Conservation (phyloP, 2,797 vertebrate species). For the Linurgus olivaceus region DNA sequence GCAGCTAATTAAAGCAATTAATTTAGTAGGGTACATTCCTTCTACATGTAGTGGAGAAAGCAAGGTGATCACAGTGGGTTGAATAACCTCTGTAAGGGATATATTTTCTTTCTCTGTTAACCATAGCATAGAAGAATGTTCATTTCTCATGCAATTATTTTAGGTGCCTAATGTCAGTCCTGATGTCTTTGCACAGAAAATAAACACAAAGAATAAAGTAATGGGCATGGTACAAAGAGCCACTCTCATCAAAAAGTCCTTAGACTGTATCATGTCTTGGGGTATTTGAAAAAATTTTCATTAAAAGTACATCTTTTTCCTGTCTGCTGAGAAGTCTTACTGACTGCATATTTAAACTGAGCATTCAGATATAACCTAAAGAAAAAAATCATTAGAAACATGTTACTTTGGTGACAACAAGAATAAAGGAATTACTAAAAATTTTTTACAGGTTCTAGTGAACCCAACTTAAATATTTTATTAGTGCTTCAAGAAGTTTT, state of each 20-base stretch:
- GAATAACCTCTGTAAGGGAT: neutral
- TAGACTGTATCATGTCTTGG: rapidly evolving
- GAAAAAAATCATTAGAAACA: neutral
- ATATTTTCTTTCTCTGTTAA: neutral
- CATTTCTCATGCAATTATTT: neutral
- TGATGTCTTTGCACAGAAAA: neutral
- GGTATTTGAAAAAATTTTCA: neutral
- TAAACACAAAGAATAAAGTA: neutral
- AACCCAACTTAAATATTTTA: neutral
- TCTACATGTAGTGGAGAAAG: neutral
- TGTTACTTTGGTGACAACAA: neutral
- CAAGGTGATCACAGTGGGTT: neutral
- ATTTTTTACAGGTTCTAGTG: neutral
- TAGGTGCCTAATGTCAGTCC: neutral
- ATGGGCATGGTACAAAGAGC: neutral
- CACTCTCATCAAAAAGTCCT: neutral
- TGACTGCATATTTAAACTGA: neutral
- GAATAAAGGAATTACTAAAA: neutral
- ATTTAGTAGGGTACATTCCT: neutral
- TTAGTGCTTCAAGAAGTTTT: neutral
- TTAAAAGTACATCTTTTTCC: neutral
- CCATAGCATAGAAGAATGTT: neutral
- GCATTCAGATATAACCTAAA: neutral
- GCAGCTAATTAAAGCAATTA: constrained; percentile 24
- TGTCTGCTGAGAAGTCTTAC: neutral